Percentiles rank a stretch among this genome's conserved stretches.
These are phyloP conservation scores for Podargus strigoides DNA, from an alignment of 2,797 vertebrate species.

Conservation along the genomic window DNA sequence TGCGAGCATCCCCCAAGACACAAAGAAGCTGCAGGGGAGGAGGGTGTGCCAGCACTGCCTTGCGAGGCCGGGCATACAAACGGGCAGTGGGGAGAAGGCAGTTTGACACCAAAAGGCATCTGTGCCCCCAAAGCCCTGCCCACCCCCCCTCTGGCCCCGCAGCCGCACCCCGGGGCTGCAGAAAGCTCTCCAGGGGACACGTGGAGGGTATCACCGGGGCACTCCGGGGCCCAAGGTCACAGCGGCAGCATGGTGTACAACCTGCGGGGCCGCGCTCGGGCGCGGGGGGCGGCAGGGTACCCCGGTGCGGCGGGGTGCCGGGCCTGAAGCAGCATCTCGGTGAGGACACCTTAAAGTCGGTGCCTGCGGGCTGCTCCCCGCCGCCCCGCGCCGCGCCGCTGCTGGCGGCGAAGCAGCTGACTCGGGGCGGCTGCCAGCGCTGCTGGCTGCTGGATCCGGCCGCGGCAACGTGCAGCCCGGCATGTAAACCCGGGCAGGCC, in stretches of 20 bases:
- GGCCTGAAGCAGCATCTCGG: neutral
- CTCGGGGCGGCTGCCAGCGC: constrained; percentile 71
- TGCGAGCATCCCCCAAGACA: neutral
- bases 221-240: neutral
- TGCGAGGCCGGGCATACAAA: neutral
- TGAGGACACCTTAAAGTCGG: constrained; percentile 36
- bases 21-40: neutral
- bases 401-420: constrained; percentile 73
- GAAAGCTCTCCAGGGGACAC: neutral
- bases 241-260: neutral
- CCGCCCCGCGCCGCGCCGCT: neutral
- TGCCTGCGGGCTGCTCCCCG: neutral
- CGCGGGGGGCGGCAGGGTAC: neutral
- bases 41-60: neutral
- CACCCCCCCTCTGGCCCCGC: neutral
- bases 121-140: neutral
- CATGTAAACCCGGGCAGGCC: constrained; percentile 74
- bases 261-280: no score
- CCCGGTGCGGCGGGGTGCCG: neutral
- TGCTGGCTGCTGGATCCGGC: constrained; percentile 62
- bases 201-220: fast-evolving
- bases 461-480: constrained; percentile 76
- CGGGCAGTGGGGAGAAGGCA: neutral
- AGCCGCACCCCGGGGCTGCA: neutral
- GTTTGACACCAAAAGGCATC: no score